phyloP scores from a whole-genome alignment of 2,888 invertebrate genomes.

The Drosophila yooni region DNA sequence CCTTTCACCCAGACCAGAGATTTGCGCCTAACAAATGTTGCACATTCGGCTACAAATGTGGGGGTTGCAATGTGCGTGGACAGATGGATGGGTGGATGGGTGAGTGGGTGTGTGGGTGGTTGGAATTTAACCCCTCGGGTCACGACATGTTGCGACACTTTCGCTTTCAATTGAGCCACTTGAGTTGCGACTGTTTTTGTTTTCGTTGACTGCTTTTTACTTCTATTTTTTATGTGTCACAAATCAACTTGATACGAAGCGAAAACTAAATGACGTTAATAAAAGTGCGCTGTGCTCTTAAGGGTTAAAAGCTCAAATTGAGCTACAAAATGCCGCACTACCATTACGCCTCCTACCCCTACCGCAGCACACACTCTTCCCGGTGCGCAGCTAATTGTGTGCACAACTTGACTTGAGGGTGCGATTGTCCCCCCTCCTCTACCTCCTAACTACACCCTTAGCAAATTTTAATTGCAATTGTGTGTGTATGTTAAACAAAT shows the following conservation, averaged over 20 bases:
- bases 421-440: conserved; percentile 22
- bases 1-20: conserved; percentile 53
- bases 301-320: conserved; percentile 62
- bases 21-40: conserved; percentile 69
- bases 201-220: conserved; percentile 5
- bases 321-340: conserved; percentile 7
- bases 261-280: conserved; percentile 55
- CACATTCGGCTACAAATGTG: conserved; percentile 52
- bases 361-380: not conserved
- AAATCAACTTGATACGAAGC: conserved; percentile 58
- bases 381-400: conserved; percentile 46
- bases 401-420: conserved; percentile 55
- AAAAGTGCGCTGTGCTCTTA: conserved; percentile 42
- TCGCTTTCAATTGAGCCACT: conserved; percentile 70
- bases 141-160: conserved; percentile 62
- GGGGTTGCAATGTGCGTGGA: conserved; percentile 46
- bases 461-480: conserved; percentile 64
- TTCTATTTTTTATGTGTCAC: conserved; percentile 3
- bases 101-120: conserved; percentile 6
- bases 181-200: conserved; percentile 23
- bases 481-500: conserved; percentile 63
- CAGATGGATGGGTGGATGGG: conserved; percentile 23
- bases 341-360: not conserved
- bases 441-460: conserved; percentile 44
- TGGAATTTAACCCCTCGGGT: conserved; percentile 28